Evolutionary conservation across 2,888 invertebrate species (phyloP).

Genomic region (Phytoseiulus persimilis): DNA sequence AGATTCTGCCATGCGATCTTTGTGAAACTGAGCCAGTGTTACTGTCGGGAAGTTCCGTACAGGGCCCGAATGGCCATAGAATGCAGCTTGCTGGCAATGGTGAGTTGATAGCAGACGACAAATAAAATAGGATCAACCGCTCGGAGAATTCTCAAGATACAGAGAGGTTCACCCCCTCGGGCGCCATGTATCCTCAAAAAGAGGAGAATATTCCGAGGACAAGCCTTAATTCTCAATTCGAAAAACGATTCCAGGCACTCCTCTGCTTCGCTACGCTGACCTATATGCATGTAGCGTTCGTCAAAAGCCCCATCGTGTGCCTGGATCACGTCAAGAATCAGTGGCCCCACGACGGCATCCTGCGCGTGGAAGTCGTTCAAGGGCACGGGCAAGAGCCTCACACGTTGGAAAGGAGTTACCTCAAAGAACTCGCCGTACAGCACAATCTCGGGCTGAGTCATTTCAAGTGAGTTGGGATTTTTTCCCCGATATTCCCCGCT

Average conservation of each 20-base stretch:
- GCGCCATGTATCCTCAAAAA: too few relatives aligned
- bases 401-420: conserved; percentile 15
- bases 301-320: conserved; percentile 83
- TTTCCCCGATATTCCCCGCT: too few relatives aligned
- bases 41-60: background rate
- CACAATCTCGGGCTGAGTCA: conserved; percentile 28
- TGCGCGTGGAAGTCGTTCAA: conserved; percentile 66
- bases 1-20: conserved; percentile 89
- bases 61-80: conserved; percentile 8
- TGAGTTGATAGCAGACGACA: background rate
- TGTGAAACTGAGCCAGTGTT: conserved; percentile 48
- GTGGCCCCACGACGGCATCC: conserved; percentile 91
- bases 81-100: background rate
- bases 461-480: background rate
- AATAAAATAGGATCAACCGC: background rate
- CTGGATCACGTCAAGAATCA: conserved; percentile 73
- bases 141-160: too few relatives aligned
- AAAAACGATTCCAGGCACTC: conserved; percentile 41
- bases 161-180: too few relatives aligned
- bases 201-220: too few relatives aligned
- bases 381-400: conserved; percentile 46
- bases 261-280: conserved; percentile 72
- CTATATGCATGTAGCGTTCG: conserved; percentile 90
- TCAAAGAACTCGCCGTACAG: conserved; percentile 25
- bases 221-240: too few relatives aligned